Conservation (phyloP, 2,797 vertebrate genomes). For the Pseudocheirus occidentalis region DNA sequence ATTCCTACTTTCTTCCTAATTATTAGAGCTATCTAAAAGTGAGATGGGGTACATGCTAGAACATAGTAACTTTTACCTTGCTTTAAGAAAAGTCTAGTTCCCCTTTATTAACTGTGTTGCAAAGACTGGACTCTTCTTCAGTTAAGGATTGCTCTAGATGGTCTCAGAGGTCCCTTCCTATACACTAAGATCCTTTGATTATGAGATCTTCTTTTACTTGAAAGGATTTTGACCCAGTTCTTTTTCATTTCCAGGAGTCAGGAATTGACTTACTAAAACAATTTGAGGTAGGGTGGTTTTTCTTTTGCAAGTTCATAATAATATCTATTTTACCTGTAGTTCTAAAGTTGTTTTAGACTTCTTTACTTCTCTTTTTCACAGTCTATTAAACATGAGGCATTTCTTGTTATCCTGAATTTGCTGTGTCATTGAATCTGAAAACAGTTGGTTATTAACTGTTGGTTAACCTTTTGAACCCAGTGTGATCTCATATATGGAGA, state of each 20-base stretch:
- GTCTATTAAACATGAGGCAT: background rate
- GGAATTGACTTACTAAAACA: background rate
- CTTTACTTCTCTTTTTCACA: background rate
- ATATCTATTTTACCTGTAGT: background rate
- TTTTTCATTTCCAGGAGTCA: background rate
- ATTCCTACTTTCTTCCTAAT: background rate
- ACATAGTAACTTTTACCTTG: background rate
- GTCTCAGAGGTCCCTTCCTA: background rate
- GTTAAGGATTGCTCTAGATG: background rate
- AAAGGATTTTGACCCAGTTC: background rate
- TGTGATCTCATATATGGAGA: slow-evolving; percentile 1
- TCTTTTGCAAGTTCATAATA: background rate
- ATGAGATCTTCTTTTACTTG: background rate
- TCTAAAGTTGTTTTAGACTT: slow-evolving; percentile 18
- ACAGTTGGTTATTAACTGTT: background rate
- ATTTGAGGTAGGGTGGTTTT: background rate
- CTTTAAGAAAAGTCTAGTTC: background rate
- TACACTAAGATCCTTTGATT: background rate
- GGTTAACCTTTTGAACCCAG: background rate
- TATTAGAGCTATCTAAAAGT: background rate
- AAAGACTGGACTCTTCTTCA: background rate
- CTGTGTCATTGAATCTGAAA: slow-evolving; percentile 1
- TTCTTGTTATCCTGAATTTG: background rate
- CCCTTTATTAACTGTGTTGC: background rate
- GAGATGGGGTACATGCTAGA: background rate